These are phyloP conservation scores for Ophion ellenae DNA, from an alignment of 2,888 invertebrate genomes.

Conservation along the genomic window DNA sequence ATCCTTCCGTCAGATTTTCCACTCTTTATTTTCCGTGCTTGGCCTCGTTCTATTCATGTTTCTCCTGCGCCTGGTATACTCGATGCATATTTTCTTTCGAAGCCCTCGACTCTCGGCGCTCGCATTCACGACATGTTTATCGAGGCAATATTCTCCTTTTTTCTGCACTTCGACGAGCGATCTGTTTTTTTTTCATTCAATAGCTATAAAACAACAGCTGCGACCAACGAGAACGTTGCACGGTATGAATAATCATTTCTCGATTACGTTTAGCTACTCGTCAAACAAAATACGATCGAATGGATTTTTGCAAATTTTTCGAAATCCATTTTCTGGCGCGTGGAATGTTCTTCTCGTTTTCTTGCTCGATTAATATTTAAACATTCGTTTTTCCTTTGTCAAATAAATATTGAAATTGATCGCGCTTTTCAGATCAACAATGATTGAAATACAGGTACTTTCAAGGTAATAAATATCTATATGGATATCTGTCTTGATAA, in stretches of 20 bases:
- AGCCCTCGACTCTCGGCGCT: constrained; percentile 1
- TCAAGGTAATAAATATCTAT: constrained; percentile 1
- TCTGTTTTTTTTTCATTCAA: background rate
- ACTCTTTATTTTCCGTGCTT: background rate
- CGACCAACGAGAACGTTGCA: background rate
- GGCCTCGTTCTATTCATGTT: background rate
- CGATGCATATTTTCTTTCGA: constrained; percentile 14
- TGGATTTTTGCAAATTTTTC: constrained; percentile 34
- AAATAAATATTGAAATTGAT: constrained; percentile 15
- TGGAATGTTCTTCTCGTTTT: constrained; percentile 1
- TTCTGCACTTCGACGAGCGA: background rate
- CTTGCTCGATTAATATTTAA: constrained; percentile 10
- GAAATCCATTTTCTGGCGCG: background rate
- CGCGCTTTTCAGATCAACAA: constrained; percentile 32
- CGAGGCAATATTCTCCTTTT: constrained; percentile 36
- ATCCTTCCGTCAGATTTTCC: background rate
- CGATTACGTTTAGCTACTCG: constrained; percentile 31
- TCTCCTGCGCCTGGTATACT: background rate
- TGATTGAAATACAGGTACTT: constrained; percentile 34
- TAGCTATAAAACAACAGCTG: background rate
- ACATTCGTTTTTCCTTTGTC: constrained; percentile 3
- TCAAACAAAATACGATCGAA: constrained; percentile 40
- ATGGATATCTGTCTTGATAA: constrained; percentile 36
- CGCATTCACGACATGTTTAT: constrained; percentile 26
- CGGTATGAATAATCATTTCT: background rate